Conservation (phyloP, 1,140 invertebrate genomes). For the Drosophila kohkoa region DNA sequence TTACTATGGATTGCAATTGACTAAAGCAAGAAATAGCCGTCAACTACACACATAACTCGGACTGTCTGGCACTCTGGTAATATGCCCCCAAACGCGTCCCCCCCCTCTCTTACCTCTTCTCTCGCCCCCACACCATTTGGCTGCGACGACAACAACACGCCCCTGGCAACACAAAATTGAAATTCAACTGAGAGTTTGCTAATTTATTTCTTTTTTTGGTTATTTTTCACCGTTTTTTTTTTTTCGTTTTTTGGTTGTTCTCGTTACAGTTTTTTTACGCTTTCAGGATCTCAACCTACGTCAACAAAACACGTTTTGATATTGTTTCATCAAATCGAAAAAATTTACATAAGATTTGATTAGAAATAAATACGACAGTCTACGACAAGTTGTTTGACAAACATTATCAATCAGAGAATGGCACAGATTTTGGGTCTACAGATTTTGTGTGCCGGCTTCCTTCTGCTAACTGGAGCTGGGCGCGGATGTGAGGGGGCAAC, state of each 20-base stretch:
- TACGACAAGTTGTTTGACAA: conserved; percentile 2
- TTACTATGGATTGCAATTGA: conserved; percentile 41
- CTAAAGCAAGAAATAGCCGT: conserved; percentile 40
- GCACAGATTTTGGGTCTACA: conserved; percentile 10
- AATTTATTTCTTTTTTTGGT: conserved; percentile 19
- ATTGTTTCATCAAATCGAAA: conserved; percentile 10
- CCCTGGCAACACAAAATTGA: conserved; percentile 24
- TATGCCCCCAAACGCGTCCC: neutral
- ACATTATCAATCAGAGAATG: conserved; percentile 16
- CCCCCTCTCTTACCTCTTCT: no score
- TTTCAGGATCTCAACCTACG: conserved; percentile 49
- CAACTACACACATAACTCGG: conserved; percentile 37
- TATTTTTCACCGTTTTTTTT: conserved; percentile 4
- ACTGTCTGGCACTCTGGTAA: conserved; percentile 30
- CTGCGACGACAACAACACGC: neutral
- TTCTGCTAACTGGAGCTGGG: conserved; percentile 5
- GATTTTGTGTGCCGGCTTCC: conserved; percentile 8
- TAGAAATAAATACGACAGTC: neutral
- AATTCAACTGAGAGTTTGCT: conserved; percentile 41
- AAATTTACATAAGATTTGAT: conserved; percentile 41
- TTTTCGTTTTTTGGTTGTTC: conserved; percentile 2
- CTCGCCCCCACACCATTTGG: neutral
- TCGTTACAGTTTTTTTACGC: conserved; percentile 24
- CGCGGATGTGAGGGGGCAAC: conserved; percentile 7
- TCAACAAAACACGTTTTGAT: conserved; percentile 29